A percentile compares a stretch with the other conserved stretches of the same genome.
Evolutionary conservation across 2,888 invertebrate species (phyloP).

Genomic region (Lymantria dispar): DNA sequence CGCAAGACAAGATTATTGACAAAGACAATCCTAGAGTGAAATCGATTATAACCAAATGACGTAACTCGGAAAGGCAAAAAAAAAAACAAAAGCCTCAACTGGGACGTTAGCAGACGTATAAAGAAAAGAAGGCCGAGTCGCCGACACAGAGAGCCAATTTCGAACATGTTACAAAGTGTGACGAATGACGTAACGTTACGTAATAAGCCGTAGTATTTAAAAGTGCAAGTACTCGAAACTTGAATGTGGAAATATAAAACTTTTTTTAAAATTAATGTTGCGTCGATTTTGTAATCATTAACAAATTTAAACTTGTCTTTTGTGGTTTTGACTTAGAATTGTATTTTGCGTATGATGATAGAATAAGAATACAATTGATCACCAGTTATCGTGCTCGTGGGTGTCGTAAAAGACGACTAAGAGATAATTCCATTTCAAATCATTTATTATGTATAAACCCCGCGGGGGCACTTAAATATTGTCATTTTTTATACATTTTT

Average conservation of each 20-base stretch:
- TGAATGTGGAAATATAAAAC: neutral
- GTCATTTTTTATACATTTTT: no score
- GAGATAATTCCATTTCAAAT: no score
- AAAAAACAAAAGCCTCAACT: conserved; percentile 8
- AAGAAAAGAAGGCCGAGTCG: conserved; percentile 30
- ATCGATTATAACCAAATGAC: conserved; percentile 1
- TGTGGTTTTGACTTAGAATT: no score
- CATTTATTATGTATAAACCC: no score
- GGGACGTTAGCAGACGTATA: conserved; percentile 10
- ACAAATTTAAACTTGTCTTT: no score
- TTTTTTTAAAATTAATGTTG: neutral
- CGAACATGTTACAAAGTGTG: conserved; percentile 29
- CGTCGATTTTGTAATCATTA: neutral
- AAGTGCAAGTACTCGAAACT: conserved; percentile 18
- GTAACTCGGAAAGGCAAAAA: conserved; percentile 13
- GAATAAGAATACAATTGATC: no score
- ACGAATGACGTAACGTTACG: conserved; percentile 26
- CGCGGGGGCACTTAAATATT: no score
- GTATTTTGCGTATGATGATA: no score
- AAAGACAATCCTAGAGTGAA: neutral
- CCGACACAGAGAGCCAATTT: conserved; percentile 32
- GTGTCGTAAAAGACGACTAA: no score
- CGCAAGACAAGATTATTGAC: no score
- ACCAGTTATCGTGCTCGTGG: no score
- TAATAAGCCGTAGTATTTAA: conserved; percentile 26